A percentile compares a stretch with the other conserved stretches of the same genome.
Evolutionary conservation across 2,113 vertebrate genomes (phyloP).

Genomic region (Atlantisia rogersi): DNA sequence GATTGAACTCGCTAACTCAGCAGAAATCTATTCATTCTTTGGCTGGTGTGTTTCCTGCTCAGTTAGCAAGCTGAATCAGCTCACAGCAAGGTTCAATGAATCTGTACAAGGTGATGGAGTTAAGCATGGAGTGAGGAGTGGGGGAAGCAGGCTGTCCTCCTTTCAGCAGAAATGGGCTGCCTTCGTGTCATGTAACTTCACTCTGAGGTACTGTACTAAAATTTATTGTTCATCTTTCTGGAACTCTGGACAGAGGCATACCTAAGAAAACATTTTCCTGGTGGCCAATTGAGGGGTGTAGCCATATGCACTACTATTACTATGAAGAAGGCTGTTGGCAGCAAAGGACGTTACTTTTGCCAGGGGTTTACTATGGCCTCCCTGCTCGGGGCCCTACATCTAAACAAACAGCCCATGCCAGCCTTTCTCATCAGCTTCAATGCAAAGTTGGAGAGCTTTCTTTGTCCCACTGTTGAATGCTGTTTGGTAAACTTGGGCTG

Average conservation of each 20-base stretch:
- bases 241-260: background rate
- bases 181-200: background rate
- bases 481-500: background rate
- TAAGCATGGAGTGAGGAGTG: accelerated
- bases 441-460: background rate
- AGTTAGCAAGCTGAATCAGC: background rate
- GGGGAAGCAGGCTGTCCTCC: background rate
- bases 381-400: background rate
- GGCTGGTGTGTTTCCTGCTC: background rate
- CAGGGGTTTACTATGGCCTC: background rate
- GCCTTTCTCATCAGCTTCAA: background rate
- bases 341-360: background rate
- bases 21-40: background rate
- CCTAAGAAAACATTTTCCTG: background rate
- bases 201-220: background rate
- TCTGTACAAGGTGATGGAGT: background rate
- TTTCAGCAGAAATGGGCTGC: background rate
- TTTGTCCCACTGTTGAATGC: background rate
- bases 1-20: background rate
- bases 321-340: background rate
- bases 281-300: background rate
- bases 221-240: background rate
- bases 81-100: background rate
- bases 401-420: background rate
- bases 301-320: background rate